phyloP scores from a whole-genome alignment of 2,113 vertebrate genomes.

The Mustela lutreola region DNA sequence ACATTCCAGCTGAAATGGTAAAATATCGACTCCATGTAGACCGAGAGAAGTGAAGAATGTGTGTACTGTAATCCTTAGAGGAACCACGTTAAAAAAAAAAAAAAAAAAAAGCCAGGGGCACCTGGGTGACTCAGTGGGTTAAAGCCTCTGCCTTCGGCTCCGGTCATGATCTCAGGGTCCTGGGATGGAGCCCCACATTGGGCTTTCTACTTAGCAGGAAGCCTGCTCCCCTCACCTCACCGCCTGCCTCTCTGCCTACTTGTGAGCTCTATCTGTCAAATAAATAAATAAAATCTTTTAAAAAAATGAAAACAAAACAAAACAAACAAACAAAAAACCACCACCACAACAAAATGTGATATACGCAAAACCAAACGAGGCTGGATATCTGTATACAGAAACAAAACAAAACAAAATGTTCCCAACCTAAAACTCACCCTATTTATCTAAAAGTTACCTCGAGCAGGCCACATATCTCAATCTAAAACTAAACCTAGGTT shows the following conservation, averaged over 20 bases:
- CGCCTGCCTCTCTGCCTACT: too few relatives aligned
- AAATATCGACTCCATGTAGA: neutral
- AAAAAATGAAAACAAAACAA: too few relatives aligned
- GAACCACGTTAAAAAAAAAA: neutral
- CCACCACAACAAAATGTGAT: neutral
- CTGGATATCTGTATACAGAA: neutral
- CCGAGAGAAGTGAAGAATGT: neutral
- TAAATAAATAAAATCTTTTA: too few relatives aligned
- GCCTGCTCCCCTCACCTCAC: too few relatives aligned
- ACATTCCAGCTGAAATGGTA: neutral
- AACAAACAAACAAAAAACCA: neutral
- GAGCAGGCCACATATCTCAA: neutral
- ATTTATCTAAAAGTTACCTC: constrained; percentile 41
- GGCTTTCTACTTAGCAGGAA: too few relatives aligned
- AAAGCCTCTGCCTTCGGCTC: too few relatives aligned
- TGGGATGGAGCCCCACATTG: too few relatives aligned
- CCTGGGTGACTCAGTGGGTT: too few relatives aligned
- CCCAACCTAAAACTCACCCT: constrained; percentile 15
- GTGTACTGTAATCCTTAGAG: neutral
- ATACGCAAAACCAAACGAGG: neutral
- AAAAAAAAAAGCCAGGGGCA: neutral
- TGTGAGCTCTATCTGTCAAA: too few relatives aligned
- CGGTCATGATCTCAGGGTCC: too few relatives aligned
- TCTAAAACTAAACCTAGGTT: neutral
- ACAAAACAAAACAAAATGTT: neutral